A percentile compares a stretch with the other conserved stretches of the same genome.
Evolutionary conservation across 2,888 invertebrate species (phyloP).

Genomic region (Athalia circularis): DNA sequence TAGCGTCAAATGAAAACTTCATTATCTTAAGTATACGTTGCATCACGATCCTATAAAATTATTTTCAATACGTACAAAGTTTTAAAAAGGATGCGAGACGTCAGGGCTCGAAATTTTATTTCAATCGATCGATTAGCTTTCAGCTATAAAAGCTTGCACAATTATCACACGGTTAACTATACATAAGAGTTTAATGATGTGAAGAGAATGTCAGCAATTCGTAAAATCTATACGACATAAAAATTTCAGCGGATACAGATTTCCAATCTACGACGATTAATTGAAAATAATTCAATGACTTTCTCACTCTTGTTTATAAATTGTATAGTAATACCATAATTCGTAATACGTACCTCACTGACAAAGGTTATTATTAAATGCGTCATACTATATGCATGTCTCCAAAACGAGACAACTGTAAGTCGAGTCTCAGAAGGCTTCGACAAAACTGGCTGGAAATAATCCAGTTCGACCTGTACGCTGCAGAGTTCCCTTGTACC

Average conservation of each 20-base stretch:
- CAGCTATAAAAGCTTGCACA: neutral
- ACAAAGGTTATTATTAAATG: slow-evolving; percentile 12
- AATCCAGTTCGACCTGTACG: slow-evolving; percentile 94
- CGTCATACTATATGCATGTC: slow-evolving; percentile 69
- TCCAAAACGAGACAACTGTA: slow-evolving; percentile 69
- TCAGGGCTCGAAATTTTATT: neutral
- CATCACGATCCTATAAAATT: slow-evolving; percentile 20
- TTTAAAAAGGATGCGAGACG: slow-evolving; percentile 10
- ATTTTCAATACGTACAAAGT: slow-evolving; percentile 19
- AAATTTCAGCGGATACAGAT: slow-evolving; percentile 2
- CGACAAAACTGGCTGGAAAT: slow-evolving; percentile 96
- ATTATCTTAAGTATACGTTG: slow-evolving; percentile 27
- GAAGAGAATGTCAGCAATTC: slow-evolving; percentile 33
- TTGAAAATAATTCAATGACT: slow-evolving; percentile 25
- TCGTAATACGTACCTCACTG: slow-evolving; percentile 18
- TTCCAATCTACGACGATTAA: neutral
- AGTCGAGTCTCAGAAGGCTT: slow-evolving; percentile 77
- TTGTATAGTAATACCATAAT: slow-evolving; percentile 23
- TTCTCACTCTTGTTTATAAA: slow-evolving; percentile 27
- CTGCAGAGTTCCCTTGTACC: slow-evolving; percentile 95
- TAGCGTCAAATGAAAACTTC: slow-evolving; percentile 32
- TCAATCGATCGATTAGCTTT: neutral
- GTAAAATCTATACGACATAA: neutral
- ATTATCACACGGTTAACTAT: slow-evolving; percentile 32
- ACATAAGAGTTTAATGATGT: slow-evolving; percentile 1